These are phyloP conservation scores for Drosophila pruinosa DNA, from an alignment of 1,140 invertebrate genomes.

Conservation along the genomic window DNA sequence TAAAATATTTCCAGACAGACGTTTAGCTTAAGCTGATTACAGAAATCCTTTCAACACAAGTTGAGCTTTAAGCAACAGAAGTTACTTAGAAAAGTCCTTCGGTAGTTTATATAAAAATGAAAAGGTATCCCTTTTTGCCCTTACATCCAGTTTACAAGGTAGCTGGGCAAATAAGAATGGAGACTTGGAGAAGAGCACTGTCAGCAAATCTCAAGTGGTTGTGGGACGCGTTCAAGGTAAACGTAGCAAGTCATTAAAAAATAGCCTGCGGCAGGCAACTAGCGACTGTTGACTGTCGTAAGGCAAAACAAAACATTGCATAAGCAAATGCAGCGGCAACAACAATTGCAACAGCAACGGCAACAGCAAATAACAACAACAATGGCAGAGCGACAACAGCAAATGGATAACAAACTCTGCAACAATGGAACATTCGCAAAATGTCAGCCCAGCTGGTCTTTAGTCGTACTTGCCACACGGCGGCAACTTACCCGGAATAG, in stretches of 20 bases:
- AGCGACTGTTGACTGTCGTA: slow-evolving; percentile 42
- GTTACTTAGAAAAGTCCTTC: too few relatives aligned
- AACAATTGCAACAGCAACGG: slow-evolving; percentile 33
- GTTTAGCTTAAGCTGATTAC: too few relatives aligned
- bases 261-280: slow-evolving; percentile 47
- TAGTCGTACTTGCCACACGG: slow-evolving; percentile 6
- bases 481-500: slow-evolving; percentile 85
- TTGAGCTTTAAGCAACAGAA: too few relatives aligned
- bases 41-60: too few relatives aligned
- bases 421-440: slow-evolving; percentile 55
- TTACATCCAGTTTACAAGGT: not conserved
- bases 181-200: not conserved
- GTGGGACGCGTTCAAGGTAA: slow-evolving; percentile 52
- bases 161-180: not conserved
- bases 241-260: slow-evolving; percentile 73
- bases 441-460: slow-evolving; percentile 19
- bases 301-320: slow-evolving; percentile 64
- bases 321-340: slow-evolving; percentile 23
- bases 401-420: slow-evolving; percentile 52
- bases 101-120: too few relatives aligned
- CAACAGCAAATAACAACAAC: slow-evolving; percentile 9
- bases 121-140: not conserved
- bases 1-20: too few relatives aligned
- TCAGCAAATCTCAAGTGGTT: slow-evolving; percentile 49
- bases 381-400: not conserved